These are phyloP conservation scores for Tympanoctomys barrerae DNA, from an alignment of 2,797 vertebrate genomes.

Conservation along the genomic window DNA sequence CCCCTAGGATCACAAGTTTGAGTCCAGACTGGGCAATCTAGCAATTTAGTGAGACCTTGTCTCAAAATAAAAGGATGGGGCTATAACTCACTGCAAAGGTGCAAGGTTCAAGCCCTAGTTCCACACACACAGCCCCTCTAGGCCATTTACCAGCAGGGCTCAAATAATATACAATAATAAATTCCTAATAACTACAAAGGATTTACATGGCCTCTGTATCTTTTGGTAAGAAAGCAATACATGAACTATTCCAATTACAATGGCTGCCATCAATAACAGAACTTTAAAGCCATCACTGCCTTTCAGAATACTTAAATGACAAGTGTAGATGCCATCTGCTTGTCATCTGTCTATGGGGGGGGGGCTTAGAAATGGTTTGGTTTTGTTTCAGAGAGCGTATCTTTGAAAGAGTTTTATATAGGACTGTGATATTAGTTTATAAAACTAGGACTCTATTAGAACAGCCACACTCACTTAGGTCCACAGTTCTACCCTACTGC, in stretches of 20 bases:
- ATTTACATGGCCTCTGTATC: not conserved
- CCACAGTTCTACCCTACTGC: not conserved
- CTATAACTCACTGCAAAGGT: not conserved
- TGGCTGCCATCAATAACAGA: not conserved
- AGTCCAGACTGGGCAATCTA: not conserved
- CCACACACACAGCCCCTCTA: not conserved
- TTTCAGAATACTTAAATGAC: not conserved
- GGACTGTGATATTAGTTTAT: not conserved
- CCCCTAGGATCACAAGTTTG: not conserved
- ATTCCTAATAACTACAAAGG: not conserved
- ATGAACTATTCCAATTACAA: conserved; percentile 5
- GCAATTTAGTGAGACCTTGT: not conserved
- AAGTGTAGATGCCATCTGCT: not conserved
- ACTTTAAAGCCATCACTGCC: not conserved
- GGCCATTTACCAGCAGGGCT: not conserved
- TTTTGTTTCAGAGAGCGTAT: not conserved
- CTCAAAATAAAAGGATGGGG: not conserved
- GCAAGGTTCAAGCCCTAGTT: not conserved
- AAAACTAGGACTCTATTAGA: not conserved
- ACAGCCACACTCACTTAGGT: not conserved
- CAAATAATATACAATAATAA: not conserved
- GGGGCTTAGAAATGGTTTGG: not conserved
- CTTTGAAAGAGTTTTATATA: not conserved
- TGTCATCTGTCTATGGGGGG: not conserved
- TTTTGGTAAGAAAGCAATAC: conserved; percentile 24